phyloP scores from a whole-genome alignment of 1,140 invertebrate species.

The Bombus turneri region DNA sequence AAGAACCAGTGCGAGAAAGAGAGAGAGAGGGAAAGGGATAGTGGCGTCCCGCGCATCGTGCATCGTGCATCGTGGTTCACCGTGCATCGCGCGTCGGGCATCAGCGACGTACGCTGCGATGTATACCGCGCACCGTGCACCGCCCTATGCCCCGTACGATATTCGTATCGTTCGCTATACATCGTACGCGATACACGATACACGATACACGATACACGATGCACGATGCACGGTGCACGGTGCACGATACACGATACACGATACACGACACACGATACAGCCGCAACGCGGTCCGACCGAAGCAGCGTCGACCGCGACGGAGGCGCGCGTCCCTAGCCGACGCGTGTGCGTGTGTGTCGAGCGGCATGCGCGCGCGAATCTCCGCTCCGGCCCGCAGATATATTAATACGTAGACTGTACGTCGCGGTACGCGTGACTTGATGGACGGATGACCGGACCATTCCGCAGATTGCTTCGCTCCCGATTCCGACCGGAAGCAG shows the following conservation, averaged over 20 bases:
- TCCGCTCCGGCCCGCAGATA: slow-evolving; percentile 59
- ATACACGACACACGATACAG: not conserved
- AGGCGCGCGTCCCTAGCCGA: not conserved
- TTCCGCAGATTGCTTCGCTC: slow-evolving; percentile 82
- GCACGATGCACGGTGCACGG: not conserved
- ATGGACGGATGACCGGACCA: slow-evolving; percentile 82
- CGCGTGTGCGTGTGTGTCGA: not conserved
- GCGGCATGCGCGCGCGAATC: slow-evolving; percentile 8
- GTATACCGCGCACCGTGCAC: not conserved
- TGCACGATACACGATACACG: slow-evolving; percentile 6
- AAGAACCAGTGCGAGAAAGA: not conserved
- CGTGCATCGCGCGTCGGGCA: not conserved
- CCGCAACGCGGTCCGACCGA: not conserved
- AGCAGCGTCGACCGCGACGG: not conserved
- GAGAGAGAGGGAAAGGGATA: not conserved
- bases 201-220: not conserved
- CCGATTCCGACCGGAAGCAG: slow-evolving; percentile 80
- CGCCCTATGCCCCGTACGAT: not conserved
- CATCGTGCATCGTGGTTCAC: not conserved
- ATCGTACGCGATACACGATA: not conserved
- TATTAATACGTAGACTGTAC: slow-evolving; percentile 70
- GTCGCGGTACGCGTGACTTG: slow-evolving; percentile 74
- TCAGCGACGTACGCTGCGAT: too few species aligned
- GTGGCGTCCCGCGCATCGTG: slow-evolving; percentile 8
- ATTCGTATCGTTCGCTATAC: not conserved